phyloP scores from a whole-genome alignment of 1,140 invertebrate genomes.

The Anastrepha obliqua region DNA sequence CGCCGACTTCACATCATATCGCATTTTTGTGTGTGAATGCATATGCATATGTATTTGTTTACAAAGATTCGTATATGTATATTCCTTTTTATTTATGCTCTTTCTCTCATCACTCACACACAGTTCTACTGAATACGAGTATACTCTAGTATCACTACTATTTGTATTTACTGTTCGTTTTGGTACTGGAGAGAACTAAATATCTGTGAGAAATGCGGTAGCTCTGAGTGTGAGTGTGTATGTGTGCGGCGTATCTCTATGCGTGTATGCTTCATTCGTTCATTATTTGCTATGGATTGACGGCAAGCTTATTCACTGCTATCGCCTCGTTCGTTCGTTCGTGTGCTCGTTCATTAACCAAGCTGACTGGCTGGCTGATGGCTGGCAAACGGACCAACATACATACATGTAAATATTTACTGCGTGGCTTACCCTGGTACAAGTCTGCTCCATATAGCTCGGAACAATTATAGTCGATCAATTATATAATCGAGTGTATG shows the following conservation, averaged over 20 bases:
- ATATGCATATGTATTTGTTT: background rate
- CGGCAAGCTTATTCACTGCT: background rate
- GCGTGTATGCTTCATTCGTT: background rate
- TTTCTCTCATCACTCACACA: background rate
- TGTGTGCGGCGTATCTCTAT: background rate
- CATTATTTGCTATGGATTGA: conserved; percentile 36
- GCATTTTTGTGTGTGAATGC: background rate
- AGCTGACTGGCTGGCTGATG: background rate
- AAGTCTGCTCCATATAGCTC: background rate
- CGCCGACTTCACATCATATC: background rate
- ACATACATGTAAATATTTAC: background rate
- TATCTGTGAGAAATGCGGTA: background rate
- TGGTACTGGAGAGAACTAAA: background rate
- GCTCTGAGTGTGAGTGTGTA: background rate
- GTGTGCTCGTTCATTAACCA: background rate
- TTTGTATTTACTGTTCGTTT: background rate
- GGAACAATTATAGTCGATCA: too few species aligned
- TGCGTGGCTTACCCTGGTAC: conserved; percentile 13
- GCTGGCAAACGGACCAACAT: background rate
- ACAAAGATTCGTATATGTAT: background rate
- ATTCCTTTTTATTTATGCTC: background rate
- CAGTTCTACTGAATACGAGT: background rate
- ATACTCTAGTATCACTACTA: background rate
- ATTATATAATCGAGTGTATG: too few species aligned
- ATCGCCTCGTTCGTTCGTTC: background rate